A percentile compares a stretch with the other conserved stretches of the same genome.
Evolutionary conservation across 2,113 vertebrate species (phyloP).

Genomic region (Rhea americana): DNA sequence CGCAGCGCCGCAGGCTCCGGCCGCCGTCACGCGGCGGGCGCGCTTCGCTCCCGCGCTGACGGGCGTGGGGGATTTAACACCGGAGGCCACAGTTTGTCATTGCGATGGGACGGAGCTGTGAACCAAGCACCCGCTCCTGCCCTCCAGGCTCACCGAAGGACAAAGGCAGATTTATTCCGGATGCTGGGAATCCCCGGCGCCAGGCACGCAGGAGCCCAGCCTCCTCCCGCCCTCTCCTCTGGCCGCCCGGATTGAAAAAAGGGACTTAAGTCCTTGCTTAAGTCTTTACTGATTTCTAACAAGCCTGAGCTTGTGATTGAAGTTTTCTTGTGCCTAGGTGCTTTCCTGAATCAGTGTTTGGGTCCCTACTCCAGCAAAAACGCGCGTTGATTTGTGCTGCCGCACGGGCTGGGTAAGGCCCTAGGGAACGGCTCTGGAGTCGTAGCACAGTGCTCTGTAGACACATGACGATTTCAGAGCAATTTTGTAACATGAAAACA

Average conservation of each 20-base stretch:
- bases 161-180: neutral
- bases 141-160: neutral
- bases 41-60: neutral
- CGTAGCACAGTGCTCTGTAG: conserved; percentile 15
- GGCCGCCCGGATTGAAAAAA: too few relatives aligned
- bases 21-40: neutral
- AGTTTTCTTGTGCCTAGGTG: neutral
- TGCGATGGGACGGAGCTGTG: neutral
- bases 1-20: neutral
- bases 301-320: conserved; percentile 5
- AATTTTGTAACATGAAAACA: conserved; percentile 49
- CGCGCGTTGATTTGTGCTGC: conserved; percentile 23
- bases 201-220: neutral
- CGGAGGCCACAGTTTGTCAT: neutral
- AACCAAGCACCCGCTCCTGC: neutral
- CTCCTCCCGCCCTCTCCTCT: too few relatives aligned
- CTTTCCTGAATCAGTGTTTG: neutral
- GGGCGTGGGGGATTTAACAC: neutral
- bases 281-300: conserved; percentile 3
- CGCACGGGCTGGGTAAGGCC: conserved; percentile 31
- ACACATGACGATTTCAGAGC: conserved; percentile 45
- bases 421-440: neutral
- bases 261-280: neutral
- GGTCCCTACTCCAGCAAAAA: conserved; percentile 41
- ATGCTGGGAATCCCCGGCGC: neutral